Evolutionary conservation across 2,797 vertebrate species (phyloP).

Genomic region (Gila robusta): DNA sequence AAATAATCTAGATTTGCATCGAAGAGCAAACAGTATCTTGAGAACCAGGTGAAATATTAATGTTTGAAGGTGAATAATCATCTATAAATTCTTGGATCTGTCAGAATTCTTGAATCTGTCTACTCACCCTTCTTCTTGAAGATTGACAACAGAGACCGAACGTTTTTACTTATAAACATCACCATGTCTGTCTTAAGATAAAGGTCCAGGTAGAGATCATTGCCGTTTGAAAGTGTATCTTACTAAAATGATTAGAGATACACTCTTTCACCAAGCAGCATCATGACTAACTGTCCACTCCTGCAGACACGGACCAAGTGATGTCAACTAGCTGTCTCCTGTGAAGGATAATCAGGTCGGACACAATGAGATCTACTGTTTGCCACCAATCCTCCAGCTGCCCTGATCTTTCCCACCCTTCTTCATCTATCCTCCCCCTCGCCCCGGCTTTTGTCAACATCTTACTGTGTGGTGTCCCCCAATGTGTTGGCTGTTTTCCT

Average conservation of each 20-base stretch:
- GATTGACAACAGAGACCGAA: conserved; percentile 86
- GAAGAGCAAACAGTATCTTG: background rate
- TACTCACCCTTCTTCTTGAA: conserved; percentile 96
- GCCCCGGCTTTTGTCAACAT: conserved; percentile 52
- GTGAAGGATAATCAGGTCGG: conserved; percentile 63
- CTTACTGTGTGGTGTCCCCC: conserved; percentile 33
- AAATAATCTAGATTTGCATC: background rate
- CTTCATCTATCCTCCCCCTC: conserved; percentile 61
- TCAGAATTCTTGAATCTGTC: background rate
- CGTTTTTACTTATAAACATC: conserved; percentile 88
- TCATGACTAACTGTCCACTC: conserved; percentile 10
- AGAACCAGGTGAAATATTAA: background rate
- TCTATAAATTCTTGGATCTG: conserved; percentile 3
- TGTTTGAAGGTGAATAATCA: background rate
- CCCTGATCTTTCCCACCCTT: conserved; percentile 73
- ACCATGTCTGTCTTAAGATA: conserved; percentile 82
- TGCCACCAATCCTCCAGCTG: conserved; percentile 76
- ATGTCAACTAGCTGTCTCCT: conserved; percentile 51
- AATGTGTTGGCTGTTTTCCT: conserved; percentile 30
- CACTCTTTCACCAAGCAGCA: conserved; percentile 18
- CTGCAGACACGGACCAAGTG: conserved; percentile 23
- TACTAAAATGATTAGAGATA: background rate
- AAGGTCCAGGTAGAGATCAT: conserved; percentile 40
- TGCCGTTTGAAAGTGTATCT: conserved; percentile 13
- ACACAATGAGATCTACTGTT: conserved; percentile 76